Evolutionary conservation across 2,113 vertebrate genomes (phyloP).

Genomic region (Proterorhinus semilunaris): DNA sequence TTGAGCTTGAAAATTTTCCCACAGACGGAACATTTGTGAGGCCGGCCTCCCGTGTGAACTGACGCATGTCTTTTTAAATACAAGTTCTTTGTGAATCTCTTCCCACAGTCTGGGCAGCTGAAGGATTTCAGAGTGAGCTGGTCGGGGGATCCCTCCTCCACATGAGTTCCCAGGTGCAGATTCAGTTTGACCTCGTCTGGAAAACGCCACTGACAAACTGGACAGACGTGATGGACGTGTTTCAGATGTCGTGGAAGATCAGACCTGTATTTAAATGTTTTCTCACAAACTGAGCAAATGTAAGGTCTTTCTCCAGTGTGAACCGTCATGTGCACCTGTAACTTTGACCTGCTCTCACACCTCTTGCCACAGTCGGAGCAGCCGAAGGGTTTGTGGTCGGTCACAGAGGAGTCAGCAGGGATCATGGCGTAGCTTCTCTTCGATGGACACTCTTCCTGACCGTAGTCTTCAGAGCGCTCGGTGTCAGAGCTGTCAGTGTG

Average conservation of each 20-base stretch:
- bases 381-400: background rate
- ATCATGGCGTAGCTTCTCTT: too few relatives aligned
- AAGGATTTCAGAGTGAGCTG: background rate
- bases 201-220: background rate
- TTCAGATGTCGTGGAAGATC: background rate
- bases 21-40: background rate
- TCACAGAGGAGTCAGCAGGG: too few relatives aligned
- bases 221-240: background rate
- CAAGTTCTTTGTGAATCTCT: background rate
- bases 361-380: background rate
- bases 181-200: background rate
- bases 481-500: too few relatives aligned
- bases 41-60: background rate
- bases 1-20: background rate
- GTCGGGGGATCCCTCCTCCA: background rate
- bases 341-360: background rate
- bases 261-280: background rate
- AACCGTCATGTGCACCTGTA: conserved; percentile 29
- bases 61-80: background rate
- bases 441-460: too few relatives aligned
- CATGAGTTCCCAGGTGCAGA: background rate
- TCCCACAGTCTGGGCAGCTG: background rate
- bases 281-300: background rate
- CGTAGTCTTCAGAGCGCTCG: too few relatives aligned
- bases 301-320: conserved; percentile 3